Conservation (phyloP, 2,888 invertebrate species). For the Pinctada fucata region DNA sequence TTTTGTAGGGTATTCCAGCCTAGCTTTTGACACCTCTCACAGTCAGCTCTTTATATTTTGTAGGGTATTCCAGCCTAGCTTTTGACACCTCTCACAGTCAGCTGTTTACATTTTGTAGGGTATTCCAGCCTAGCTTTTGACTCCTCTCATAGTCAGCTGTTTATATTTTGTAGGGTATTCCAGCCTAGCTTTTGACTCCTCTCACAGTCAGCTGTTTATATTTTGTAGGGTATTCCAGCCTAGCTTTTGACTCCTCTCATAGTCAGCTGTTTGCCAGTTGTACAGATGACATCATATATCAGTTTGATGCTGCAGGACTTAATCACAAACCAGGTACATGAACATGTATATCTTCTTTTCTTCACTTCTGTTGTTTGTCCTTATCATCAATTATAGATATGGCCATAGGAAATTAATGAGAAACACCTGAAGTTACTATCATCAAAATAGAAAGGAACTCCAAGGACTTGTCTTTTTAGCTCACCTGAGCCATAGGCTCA, state of each 20-base stretch:
- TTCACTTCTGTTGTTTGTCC: too few relatives aligned
- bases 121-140: background rate
- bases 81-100: background rate
- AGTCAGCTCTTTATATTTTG: background rate
- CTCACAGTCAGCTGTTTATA: background rate
- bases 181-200: background rate
- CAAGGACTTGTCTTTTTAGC: too few relatives aligned
- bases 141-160: background rate
- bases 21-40: background rate
- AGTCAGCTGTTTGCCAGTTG: slow-evolving; percentile 89
- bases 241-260: slow-evolving; percentile 85
- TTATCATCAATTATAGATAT: too few relatives aligned
- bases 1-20: background rate
- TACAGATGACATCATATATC: slow-evolving; percentile 90
- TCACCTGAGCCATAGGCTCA: too few relatives aligned
- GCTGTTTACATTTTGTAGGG: background rate
- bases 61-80: background rate
- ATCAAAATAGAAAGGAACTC: too few relatives aligned
- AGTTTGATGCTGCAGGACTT: slow-evolving; percentile 86
- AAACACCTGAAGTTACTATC: too few relatives aligned
- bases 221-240: slow-evolving; percentile 80
- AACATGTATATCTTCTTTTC: background rate
- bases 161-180: background rate
- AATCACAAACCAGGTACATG: slow-evolving; percentile 81
- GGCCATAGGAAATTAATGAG: too few relatives aligned